Evolutionary conservation across 2,888 invertebrate species (phyloP).

Genomic region (Phorcus lineatus): DNA sequence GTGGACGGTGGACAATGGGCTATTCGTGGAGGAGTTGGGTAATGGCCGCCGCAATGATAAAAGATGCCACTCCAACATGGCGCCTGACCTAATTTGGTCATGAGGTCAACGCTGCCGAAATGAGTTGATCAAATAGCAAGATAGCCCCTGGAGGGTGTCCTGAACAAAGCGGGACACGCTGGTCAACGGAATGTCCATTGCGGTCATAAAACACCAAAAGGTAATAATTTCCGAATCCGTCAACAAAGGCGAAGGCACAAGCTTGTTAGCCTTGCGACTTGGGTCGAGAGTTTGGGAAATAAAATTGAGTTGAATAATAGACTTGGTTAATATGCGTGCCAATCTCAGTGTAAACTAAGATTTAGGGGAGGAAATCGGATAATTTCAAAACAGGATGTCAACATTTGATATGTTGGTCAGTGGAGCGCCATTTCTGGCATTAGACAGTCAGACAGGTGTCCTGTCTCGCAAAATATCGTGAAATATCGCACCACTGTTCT

Average conservation of each 20-base stretch:
- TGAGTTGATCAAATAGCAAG: neutral
- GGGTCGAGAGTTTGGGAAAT: neutral
- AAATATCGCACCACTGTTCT: too few species aligned
- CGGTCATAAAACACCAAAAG: neutral
- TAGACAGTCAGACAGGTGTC: too few species aligned
- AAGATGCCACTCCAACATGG: neutral
- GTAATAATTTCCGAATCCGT: slow-evolving; percentile 3
- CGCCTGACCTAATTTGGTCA: slow-evolving; percentile 24
- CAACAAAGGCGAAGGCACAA: neutral
- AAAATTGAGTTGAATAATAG: neutral
- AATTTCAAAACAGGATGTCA: too few species aligned
- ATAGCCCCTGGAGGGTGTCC: neutral
- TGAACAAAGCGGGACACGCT: neutral
- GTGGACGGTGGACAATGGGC: neutral
- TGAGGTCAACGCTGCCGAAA: neutral
- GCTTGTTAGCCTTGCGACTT: neutral
- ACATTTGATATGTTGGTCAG: too few species aligned
- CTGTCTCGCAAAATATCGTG: too few species aligned
- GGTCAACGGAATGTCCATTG: neutral
- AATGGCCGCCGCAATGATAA: neutral
- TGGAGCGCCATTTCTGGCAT: too few species aligned
- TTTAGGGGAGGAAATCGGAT: neutral
- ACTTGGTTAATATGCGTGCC: neutral
- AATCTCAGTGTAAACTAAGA: neutral
- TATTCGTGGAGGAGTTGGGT: neutral